A percentile compares a stretch with the other conserved stretches of the same genome.
Conservation (phyloP, 2,888 invertebrate genomes). For the Quadriops clusia region DNA sequence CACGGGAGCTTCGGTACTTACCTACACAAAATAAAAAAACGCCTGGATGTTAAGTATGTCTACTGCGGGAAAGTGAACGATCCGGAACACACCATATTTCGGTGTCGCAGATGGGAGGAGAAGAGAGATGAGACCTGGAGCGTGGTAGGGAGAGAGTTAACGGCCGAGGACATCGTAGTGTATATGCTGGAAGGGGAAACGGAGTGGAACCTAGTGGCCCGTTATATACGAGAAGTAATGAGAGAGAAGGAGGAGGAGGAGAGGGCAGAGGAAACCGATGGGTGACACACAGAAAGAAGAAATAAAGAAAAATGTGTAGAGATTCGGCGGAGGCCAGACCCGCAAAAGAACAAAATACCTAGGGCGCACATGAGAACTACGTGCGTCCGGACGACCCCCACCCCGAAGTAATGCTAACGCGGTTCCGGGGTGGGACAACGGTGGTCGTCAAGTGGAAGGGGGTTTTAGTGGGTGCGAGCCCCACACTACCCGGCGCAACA, state of each 20-base stretch:
- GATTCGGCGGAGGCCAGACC: too few species aligned
- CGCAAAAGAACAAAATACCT: too few species aligned
- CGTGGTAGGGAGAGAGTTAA: slow-evolving; percentile 2
- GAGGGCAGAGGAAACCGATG: background rate
- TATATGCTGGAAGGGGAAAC: too few species aligned
- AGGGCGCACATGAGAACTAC: too few species aligned
- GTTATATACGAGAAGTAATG: too few species aligned
- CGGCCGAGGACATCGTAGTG: slow-evolving; percentile 6
- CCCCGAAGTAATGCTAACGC: background rate
- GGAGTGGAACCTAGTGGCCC: too few species aligned
- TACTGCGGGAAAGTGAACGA: slow-evolving; percentile 10
- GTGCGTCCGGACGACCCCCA: background rate
- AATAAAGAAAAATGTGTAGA: background rate
- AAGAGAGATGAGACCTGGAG: slow-evolving; percentile 1
- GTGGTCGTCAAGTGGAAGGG: too few species aligned
- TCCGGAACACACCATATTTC: slow-evolving; percentile 8
- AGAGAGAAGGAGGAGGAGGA: slow-evolving; percentile 1
- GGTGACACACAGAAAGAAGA: background rate
- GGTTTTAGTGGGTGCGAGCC: too few species aligned
- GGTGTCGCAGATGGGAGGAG: slow-evolving; percentile 8
- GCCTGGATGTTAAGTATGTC: slow-evolving; percentile 6
- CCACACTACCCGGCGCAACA: too few species aligned
- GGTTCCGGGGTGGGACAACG: too few species aligned
- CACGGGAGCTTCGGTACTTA: slow-evolving; percentile 18
- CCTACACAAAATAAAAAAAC: slow-evolving; percentile 13